Evolutionary conservation across 1,140 invertebrate genomes (phyloP), one percentile per base, ranked within the genome.

Genomic region (Caligus rogercresseyi): DNA sequence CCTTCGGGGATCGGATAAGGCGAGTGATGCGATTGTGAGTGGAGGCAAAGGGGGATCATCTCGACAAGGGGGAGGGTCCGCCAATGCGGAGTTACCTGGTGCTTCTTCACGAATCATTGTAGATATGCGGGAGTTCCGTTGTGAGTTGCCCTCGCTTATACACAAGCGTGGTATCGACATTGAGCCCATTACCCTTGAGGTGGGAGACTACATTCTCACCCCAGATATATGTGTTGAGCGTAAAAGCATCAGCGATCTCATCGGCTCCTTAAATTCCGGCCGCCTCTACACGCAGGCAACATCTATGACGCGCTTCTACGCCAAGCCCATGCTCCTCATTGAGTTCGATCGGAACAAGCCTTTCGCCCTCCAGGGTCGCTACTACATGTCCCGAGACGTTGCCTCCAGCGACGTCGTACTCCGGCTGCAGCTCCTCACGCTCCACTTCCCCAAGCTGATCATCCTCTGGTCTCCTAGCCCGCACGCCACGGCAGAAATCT

Each of bases 71-170:
- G 18, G 60, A 13, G 63, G 62, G 53, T 26, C 54, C 53, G 61
- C 15, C 57, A 59, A 43, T 11, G 7, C 31, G 31, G 31, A 43
- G n/a, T n/a, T n/a, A n/a, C 7, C 61, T 56, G 23, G 14, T 21
- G 62, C 52, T 75, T 75, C 57, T 24, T 77, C 79, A 1, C 71
- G 83, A 70, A 75, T 98, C 14, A 87, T 98, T 68, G 91, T 99
- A 19, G 96, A 99, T 73, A 93, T 97, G 84, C 78, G 96, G 70
- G 96, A 99, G 75, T 99, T 99, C 72, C 80, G 93, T 54, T 94
- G 90, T 66, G 93, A 98, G 72, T 75, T 99, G 16, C 96, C 96
- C 0, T 85, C 89, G 3, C 75, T 98, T 26, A 81, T 99, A 55
- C 92, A 98, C 71, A 84, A 86, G 70, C 79, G 89, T 66, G 90